Evolutionary conservation across 2,888 invertebrate species (phyloP).

Genomic region (Celastrina argiolus): DNA sequence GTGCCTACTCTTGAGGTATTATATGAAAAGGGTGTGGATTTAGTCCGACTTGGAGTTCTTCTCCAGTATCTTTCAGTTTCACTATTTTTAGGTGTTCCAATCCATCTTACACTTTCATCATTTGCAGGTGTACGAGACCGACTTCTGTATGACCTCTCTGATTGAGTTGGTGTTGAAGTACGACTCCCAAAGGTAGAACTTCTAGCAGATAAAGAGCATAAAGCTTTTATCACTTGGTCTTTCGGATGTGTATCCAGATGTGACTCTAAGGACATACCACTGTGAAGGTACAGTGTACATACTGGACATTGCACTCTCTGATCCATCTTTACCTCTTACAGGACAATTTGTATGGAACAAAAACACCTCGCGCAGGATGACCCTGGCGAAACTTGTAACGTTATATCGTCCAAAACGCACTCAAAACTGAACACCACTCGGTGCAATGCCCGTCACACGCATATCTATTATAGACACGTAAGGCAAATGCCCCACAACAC

Average conservation of each 20-base stretch:
- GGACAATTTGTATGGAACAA: slow-evolving; percentile 35
- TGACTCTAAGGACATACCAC: slow-evolving; percentile 88
- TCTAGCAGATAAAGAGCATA: slow-evolving; percentile 74
- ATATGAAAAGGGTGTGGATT: slow-evolving; percentile 47
- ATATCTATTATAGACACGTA: slow-evolving; percentile 64
- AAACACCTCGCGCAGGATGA: slow-evolving; percentile 36
- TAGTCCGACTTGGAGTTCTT: slow-evolving; percentile 59
- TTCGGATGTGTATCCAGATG: slow-evolving; percentile 92
- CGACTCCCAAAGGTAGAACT: slow-evolving; percentile 60
- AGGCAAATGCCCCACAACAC: slow-evolving; percentile 58
- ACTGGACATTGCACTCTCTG: slow-evolving; percentile 84
- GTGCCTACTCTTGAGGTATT: slow-evolving; percentile 51
- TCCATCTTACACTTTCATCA: slow-evolving; percentile 58
- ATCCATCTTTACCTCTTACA: slow-evolving; percentile 55
- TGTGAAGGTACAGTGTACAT: slow-evolving; percentile 88
- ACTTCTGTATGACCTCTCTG: slow-evolving; percentile 64
- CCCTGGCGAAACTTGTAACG: slow-evolving; percentile 38
- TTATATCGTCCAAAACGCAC: slow-evolving; percentile 52
- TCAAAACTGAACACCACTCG: slow-evolving; percentile 51
- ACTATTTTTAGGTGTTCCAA: slow-evolving; percentile 46
- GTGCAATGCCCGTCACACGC: slow-evolving; percentile 63
- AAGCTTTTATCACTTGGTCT: slow-evolving; percentile 90
- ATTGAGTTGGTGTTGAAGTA: slow-evolving; percentile 59
- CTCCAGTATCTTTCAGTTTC: slow-evolving; percentile 68
- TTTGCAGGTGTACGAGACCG: slow-evolving; percentile 60